Conservation (phyloP, 1,140 invertebrate genomes). For the Heliconius hewitsoni region DNA sequence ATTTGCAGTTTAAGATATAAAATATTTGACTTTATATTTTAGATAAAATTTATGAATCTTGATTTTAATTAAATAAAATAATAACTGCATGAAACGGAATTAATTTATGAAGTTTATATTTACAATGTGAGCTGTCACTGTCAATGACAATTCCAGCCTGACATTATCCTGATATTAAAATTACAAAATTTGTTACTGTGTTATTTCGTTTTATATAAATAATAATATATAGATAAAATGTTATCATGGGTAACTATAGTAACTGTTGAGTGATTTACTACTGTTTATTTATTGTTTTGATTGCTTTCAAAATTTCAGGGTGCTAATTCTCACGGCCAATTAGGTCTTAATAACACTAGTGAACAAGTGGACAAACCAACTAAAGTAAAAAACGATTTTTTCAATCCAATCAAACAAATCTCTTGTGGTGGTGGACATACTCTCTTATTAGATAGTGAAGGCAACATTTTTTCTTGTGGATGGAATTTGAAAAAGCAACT, state of each 20-base stretch:
- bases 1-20: no score
- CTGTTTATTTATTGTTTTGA: neutral
- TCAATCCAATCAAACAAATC: slow-evolving; percentile 82
- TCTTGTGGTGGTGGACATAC: slow-evolving; percentile 90
- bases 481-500: slow-evolving; percentile 93
- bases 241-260: slow-evolving; percentile 9
- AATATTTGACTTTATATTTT: no score
- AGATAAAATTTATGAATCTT: no score
- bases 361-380: slow-evolving; percentile 85
- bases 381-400: slow-evolving; percentile 80
- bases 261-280: neutral
- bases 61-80: neutral
- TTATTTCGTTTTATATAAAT: neutral
- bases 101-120: neutral
- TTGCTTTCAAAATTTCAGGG: slow-evolving; percentile 81
- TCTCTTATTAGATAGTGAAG: slow-evolving; percentile 84
- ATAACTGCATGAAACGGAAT: neutral
- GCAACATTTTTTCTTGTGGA: slow-evolving; percentile 90
- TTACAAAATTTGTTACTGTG: neutral
- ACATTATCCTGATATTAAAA: neutral
- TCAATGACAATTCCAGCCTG: neutral
- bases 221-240: neutral
- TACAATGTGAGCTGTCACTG: neutral
- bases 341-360: slow-evolving; percentile 85
- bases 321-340: slow-evolving; percentile 92